phyloP scores from a whole-genome alignment of 30 jellyfish, hydroid and myxozoan genomes.

The Hydractinia echinata region DNA sequence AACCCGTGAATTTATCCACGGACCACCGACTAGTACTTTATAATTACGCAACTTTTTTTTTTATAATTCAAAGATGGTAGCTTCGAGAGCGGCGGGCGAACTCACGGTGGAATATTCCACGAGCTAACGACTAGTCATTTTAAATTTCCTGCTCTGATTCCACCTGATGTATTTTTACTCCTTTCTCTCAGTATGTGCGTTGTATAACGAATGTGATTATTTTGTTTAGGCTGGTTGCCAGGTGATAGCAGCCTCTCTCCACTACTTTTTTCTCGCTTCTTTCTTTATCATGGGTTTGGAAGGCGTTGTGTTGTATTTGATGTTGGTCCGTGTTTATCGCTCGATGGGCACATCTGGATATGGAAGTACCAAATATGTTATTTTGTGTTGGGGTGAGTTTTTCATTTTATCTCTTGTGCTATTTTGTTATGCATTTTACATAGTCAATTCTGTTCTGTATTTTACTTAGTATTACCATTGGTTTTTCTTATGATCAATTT shows the following conservation, averaged over 20 bases:
- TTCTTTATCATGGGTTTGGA: conserved; percentile 77
- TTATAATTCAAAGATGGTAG: no score
- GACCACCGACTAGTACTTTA: no score
- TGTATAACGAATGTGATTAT: no score
- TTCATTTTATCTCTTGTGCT: not conserved
- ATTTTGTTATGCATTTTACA: not conserved
- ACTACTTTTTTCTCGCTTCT: conserved; percentile 70
- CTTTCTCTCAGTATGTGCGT: no score
- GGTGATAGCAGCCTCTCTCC: conserved; percentile 59
- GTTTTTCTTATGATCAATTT: conserved; percentile 41
- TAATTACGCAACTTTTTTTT: no score
- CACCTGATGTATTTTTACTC: no score
- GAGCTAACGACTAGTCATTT: no score
- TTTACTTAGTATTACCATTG: conserved; percentile 41
- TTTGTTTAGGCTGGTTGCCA: conserved; percentile 53
- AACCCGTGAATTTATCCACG: no score
- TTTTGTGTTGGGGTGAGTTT: conserved; percentile 74
- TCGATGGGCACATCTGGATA: conserved; percentile 42
- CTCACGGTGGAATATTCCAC: no score
- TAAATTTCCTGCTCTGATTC: no score
- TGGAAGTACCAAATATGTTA: conserved; percentile 39
- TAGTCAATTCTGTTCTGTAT: not conserved
- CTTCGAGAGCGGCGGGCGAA: no score
- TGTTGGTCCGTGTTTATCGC: conserved; percentile 69
- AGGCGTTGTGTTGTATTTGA: conserved; percentile 69